Evolutionary conservation across 1,140 invertebrate species (phyloP), one percentile per base, ranked within the genome.

Genomic region (Diploscapter pachys): DNA sequence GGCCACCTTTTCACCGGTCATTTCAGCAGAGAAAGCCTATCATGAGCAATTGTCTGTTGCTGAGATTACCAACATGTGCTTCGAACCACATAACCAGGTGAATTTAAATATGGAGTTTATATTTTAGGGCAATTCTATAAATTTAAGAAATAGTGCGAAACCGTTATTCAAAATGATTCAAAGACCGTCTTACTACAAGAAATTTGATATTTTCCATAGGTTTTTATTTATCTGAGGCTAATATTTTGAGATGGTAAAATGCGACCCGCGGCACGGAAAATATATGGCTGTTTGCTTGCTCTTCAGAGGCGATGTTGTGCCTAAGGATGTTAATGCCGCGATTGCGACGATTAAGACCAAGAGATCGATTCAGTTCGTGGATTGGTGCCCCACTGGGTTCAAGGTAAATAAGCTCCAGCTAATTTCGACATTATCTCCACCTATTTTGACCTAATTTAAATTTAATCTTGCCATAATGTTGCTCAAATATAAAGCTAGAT

Each of bases 321-420:
- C 85, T 3, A 86, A 86, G 75, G 85, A 86, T 64, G 91, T 93
- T 9, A 92, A 93, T 84, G 91, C 91, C 5, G 91, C 92, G 55
- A 93, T 94, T 86, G 92, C 85, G 79, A 91, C 75, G 5, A 83
- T 85, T 72, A 83, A 83, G 80, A 82, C 82, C n/a, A 82, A 83
- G 62, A 75, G 83, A 52, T 74, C 80, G 4, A 81, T 83, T 63
- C 83, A 84, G 63, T 83, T 83, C 86, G 93, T 94, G 48, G 92
- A 93, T 87, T 93, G 92, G 92, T 93, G 92, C 87, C 92, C 92
- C 63, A 93, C 92, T 81, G 92, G 92, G 78, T 93, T 93, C 86
- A 93, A 89, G 72, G 31, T 31, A 31, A 31, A 31, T 31, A 31
- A 31, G 31, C 79, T 80, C 50, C n/a, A 6, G 5, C 63, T 8